phyloP scores from a whole-genome alignment of 2,797 vertebrate genomes.

The Antrozous pallidus region DNA sequence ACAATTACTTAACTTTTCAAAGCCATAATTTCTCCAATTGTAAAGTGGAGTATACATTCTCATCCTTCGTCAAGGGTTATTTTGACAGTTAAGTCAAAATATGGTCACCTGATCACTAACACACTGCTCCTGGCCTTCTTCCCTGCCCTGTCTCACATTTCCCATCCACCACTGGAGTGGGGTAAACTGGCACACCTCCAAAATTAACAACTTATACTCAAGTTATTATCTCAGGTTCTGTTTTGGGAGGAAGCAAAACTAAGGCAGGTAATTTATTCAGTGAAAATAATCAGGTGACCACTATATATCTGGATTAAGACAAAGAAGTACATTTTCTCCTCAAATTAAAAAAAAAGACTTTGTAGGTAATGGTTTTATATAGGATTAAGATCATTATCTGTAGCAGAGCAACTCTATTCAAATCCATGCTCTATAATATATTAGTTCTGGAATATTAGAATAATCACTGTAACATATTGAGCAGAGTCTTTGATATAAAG shows the following conservation, averaged over 20 bases:
- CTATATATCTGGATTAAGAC: not conserved
- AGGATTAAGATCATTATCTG: not conserved
- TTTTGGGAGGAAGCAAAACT: not conserved
- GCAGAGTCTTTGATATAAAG: not conserved
- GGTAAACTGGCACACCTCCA: not conserved
- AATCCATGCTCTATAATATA: not conserved
- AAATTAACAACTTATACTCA: not conserved
- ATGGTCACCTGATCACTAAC: not conserved
- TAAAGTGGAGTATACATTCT: not conserved
- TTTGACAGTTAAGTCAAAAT: not conserved
- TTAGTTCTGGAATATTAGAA: not conserved
- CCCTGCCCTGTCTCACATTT: no score
- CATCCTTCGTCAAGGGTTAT: not conserved
- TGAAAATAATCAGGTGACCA: not conserved
- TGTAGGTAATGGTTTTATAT: not conserved
- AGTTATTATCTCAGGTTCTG: not conserved
- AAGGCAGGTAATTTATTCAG: not conserved
- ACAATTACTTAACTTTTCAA: not conserved
- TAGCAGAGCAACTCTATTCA: not conserved
- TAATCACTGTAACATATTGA: not conserved
- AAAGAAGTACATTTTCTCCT: not conserved
- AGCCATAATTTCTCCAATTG: not conserved
- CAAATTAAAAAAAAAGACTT: not conserved
- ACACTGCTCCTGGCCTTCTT: not conserved
- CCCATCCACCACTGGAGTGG: accelerated